Evolutionary conservation across 2,888 invertebrate species (phyloP).

Genomic region (Eupithecia insigniata): DNA sequence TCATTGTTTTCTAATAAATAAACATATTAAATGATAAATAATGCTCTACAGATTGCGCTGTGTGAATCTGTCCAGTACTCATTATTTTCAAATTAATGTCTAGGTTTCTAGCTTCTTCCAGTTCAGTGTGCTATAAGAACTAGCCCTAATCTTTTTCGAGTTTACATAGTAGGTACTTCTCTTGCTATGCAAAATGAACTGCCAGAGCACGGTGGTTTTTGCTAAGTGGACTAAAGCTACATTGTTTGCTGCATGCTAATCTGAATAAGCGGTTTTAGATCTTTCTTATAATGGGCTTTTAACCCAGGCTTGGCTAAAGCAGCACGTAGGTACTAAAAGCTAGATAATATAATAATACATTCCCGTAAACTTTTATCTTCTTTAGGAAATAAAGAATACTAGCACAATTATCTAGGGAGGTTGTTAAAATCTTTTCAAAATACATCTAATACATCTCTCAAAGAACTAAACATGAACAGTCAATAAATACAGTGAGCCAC

Average conservation of each 20-base stretch:
- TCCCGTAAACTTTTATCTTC: background rate
- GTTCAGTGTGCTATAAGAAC: background rate
- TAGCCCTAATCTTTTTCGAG: background rate
- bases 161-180: background rate
- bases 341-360: background rate
- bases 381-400: background rate
- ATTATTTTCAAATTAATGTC: background rate
- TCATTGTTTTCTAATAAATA: too few relatives aligned
- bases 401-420: background rate
- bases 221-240: background rate
- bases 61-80: background rate
- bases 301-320: background rate
- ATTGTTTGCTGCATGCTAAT: conserved; percentile 9
- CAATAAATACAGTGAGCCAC: conserved; percentile 1
- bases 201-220: background rate
- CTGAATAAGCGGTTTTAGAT: background rate
- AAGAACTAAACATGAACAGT: background rate
- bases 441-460: background rate
- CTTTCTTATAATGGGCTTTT: background rate
- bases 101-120: background rate
- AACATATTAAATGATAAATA: too few relatives aligned
- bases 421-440: background rate
- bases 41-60: background rate
- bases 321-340: background rate
- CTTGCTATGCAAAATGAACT: conserved; percentile 6